Conservation (phyloP, 2,113 vertebrate genomes). For the Gymnogyps californianus region DNA sequence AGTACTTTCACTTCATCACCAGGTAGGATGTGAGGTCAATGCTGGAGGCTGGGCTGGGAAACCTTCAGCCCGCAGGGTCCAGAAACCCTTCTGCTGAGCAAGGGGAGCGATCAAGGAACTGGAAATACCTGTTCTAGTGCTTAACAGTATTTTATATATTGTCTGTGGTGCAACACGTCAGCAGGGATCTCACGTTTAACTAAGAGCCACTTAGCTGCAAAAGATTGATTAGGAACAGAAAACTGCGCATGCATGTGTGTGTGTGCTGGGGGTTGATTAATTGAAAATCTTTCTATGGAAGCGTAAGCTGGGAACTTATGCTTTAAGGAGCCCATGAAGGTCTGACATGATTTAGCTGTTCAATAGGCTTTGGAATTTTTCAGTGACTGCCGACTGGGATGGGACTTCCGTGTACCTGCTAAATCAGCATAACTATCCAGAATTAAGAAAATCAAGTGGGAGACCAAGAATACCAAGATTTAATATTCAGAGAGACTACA, state of each 20-base stretch:
- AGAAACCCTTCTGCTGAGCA: conserved; percentile 9
- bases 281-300: background rate
- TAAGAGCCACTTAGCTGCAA: conserved; percentile 57
- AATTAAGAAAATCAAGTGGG: background rate
- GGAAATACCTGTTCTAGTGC: conserved; percentile 37
- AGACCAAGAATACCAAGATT: conserved; percentile 26
- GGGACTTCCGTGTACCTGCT: conserved; percentile 44
- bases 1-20: background rate
- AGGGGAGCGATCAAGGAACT: conserved; percentile 18
- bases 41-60: conserved; percentile 24
- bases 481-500: conserved; percentile 45
- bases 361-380: conserved; percentile 45
- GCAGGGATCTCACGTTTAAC: conserved; percentile 44
- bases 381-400: background rate
- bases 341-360: background rate
- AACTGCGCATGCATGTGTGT: background rate
- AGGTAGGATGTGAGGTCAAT: conserved; percentile 30
- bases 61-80: conserved; percentile 25
- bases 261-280: background rate
- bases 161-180: background rate
- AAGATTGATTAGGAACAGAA: conserved; percentile 33
- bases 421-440: background rate
- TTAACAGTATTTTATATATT: background rate
- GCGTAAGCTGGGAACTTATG: background rate
- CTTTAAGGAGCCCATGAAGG: background rate